Conservation (phyloP, 2,113 vertebrate species). For the Stegastes partitus region DNA sequence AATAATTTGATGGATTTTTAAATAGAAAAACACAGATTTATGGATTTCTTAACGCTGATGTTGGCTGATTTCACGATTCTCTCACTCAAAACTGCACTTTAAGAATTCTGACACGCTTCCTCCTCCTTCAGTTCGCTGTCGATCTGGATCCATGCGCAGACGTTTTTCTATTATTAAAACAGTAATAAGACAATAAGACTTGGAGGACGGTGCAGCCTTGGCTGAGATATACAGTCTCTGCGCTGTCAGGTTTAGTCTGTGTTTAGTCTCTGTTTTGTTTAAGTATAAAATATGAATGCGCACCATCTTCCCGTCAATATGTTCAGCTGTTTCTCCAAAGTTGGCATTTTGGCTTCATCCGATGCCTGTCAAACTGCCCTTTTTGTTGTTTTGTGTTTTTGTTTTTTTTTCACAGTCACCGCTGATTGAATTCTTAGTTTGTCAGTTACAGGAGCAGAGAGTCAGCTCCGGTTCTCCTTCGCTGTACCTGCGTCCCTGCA, state of each 20-base stretch:
- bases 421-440: not conserved
- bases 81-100: not conserved
- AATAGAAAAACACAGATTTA: no score
- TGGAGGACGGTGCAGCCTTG: not conserved
- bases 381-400: no score
- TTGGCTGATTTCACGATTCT: not conserved
- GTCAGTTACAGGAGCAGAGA: no score
- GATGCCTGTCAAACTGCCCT: not conserved
- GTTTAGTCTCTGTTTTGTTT: no score
- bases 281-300: constrained; percentile 43
- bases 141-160: constrained; percentile 4
- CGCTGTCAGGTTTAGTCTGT: no score
- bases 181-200: not conserved
- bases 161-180: constrained; percentile 10
- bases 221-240: no score
- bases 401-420: constrained; percentile 1
- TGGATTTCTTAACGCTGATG: no score
- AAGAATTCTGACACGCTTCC: not conserved
- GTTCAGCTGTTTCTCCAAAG: not conserved
- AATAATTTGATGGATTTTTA: no score
- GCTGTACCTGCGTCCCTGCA: constrained; percentile 34
- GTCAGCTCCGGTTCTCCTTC: no score
- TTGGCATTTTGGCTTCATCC: constrained; percentile 7
- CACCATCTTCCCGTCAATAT: not conserved
- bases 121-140: not conserved